Evolutionary conservation across 2,797 vertebrate species (phyloP).

Genomic region (Eurystomus glaucurus): DNA sequence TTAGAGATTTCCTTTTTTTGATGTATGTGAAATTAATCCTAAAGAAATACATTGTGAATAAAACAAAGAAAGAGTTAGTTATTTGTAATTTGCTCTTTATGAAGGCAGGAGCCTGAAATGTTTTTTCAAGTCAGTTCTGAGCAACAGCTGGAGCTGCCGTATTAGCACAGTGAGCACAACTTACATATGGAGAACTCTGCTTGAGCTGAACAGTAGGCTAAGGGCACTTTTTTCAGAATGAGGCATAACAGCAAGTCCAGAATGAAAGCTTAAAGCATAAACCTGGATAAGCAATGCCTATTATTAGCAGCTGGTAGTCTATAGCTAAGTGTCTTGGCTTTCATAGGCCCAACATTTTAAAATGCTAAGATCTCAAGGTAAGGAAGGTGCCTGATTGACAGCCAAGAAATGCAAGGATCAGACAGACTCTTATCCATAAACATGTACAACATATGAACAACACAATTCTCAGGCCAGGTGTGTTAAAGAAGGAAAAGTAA

Average conservation of each 20-base stretch:
- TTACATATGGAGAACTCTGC: fast-evolving
- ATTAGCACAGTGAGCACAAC: not conserved
- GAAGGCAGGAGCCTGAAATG: not conserved
- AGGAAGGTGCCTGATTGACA: not conserved
- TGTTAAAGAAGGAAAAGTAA: not conserved
- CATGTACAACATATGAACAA: not conserved
- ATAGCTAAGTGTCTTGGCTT: not conserved
- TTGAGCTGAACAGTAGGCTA: not conserved
- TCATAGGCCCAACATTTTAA: not conserved
- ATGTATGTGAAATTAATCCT: fast-evolving
- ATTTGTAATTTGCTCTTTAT: not conserved
- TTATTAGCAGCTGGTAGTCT: not conserved
- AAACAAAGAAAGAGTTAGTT: not conserved
- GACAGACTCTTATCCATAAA: not conserved
- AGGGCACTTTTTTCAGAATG: not conserved
- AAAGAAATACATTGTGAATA: not conserved
- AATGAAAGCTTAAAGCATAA: not conserved
- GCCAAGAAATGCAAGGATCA: not conserved
- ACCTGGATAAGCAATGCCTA: not conserved
- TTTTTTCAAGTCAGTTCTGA: not conserved
- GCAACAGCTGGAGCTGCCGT: not conserved
- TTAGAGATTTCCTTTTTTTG: not conserved
- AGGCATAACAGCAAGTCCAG: not conserved
- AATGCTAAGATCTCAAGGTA: not conserved
- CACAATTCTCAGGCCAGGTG: not conserved